A percentile compares a stretch with the other conserved stretches of the same genome.
Conservation (phyloP, 1,140 invertebrate species). For the Drosophila lini region DNA sequence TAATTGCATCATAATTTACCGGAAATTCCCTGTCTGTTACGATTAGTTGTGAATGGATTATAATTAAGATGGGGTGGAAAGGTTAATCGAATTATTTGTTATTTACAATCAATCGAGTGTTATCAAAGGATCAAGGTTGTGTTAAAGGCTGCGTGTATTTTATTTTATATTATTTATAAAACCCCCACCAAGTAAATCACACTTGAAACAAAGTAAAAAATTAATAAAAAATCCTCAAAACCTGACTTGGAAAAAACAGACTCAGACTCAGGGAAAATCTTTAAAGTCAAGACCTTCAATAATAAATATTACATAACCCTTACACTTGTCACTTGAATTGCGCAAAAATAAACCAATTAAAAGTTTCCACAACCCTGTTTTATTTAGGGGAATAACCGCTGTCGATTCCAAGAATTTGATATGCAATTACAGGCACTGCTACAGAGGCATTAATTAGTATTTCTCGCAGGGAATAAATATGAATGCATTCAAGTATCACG, state of each 20-base stretch:
- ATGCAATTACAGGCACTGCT: conserved; percentile 15
- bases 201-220: neutral
- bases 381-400: conserved; percentile 16
- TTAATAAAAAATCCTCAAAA: neutral
- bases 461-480: neutral
- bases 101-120: conserved; percentile 18
- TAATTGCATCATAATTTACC: neutral
- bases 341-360: conserved; percentile 44
- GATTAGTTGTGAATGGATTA: conserved; percentile 28
- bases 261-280: neutral
- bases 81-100: conserved; percentile 18
- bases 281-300: conserved; percentile 2
- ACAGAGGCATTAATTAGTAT: conserved; percentile 12
- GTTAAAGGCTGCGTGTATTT: conserved; percentile 1
- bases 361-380: conserved; percentile 1
- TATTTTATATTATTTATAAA: neutral
- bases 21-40: conserved; percentile 3
- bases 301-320: neutral
- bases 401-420: conserved; percentile 31
- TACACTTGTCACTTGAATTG: neutral
- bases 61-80: neutral
- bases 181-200: neutral
- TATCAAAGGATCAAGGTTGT: conserved; percentile 24
- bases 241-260: neutral
- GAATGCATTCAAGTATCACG: neutral